Base-by-base conservation (phyloP, 2,797 vertebrate genomes). In the Antrozous pallidus region DNA sequence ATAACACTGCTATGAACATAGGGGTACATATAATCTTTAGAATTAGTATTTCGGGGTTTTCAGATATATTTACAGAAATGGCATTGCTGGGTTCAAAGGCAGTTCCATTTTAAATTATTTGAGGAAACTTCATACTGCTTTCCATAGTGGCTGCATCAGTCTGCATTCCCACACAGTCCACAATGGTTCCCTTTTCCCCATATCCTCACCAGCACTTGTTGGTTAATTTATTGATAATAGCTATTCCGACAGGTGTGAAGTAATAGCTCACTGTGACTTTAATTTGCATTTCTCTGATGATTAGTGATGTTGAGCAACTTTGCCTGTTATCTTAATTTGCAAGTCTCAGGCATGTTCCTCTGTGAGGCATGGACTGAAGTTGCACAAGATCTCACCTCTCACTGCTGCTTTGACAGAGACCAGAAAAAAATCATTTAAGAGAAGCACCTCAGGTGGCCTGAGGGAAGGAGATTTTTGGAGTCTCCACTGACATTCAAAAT, bases 281-380 rank as follows among this genome's bases (percentile, higher is more conserved):
- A 63, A 63, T 63, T 63, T 63, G 14, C 31, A n/a, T 17, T n/a
- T n/a, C 31, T n/a, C 14, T 8, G 31, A 63, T n/a, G 31, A 63
- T 17, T 17, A n/a, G 31, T n/a, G 61, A 63, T n/a, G 31, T 63
- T 63, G 31, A 63, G 14, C 7, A 63, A 17, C 61, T 63, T 63
- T n/a, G 17, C 17, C 14, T 1, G 1, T 17, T 13, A 4, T 42
- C 49, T 24, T 17, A 4, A 40, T 11, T 20, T 10, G 11, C 11
- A 40, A 78, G 24, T 65, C 17, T 84, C 49, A 18, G 28, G 17
- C 31, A 1, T 6, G 20, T 0, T 2, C 20, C 24, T 80, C 73
- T 51, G 16, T 16, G 22, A 70, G 31, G 40, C 38, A 63, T 36
- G 26, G 7, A 33, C 22, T n/a, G 6, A 11, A 51, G 65, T 51